Base-by-base conservation (phyloP, 2,113 vertebrate species). In the Rhinopomastus cyanomelas region DNA sequence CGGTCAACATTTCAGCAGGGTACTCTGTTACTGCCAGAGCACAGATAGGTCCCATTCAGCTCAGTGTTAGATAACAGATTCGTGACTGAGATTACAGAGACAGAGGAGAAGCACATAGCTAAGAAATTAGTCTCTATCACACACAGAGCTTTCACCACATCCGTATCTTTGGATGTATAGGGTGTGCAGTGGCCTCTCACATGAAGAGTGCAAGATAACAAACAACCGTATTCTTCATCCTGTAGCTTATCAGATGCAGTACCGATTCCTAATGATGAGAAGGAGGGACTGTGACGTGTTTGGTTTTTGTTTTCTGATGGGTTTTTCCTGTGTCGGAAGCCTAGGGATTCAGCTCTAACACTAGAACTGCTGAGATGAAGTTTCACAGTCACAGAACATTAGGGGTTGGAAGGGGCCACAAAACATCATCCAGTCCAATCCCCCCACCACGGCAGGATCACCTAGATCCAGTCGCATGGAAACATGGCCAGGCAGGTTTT, bases 91-190 rank as follows among this genome's bases (percentile, higher is more conserved):
- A 91, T 94, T 89, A 74, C n/a, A 82, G 48, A 80, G 87, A 44
- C 71, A 74, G 52, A 85, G 67, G 17, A 85, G 92, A 87, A 66
- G 3, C 37, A 36, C 44, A 22, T 15, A 66, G 71, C 59, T 85
- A 74, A 85, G 60, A 92, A 89, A 92, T 90, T 29, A 80, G 67
- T 93, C 71, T 90, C 64, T 87, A 85, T 85, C 79, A 32, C 39
- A 62, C 55, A 16, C 37, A 51, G 37, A 52, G 64, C n/a, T 95
- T 93, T 77, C 66, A 52, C n/a, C 60, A 67, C 82, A 82, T 92
- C 68, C 23, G 3, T 89, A 90, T 83, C 55, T 73, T 73, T 71
- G 60, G 73, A 90, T 82, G 91, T 89, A 92, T 76, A 69, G 52
- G 14, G 29, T 57, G 42, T 76, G 14, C 42, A 65, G 76, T n/a